Evolutionary conservation across 2,797 vertebrate species (phyloP), one percentile per base, ranked within the genome.

Genomic region (Sardinella longiceps): DNA sequence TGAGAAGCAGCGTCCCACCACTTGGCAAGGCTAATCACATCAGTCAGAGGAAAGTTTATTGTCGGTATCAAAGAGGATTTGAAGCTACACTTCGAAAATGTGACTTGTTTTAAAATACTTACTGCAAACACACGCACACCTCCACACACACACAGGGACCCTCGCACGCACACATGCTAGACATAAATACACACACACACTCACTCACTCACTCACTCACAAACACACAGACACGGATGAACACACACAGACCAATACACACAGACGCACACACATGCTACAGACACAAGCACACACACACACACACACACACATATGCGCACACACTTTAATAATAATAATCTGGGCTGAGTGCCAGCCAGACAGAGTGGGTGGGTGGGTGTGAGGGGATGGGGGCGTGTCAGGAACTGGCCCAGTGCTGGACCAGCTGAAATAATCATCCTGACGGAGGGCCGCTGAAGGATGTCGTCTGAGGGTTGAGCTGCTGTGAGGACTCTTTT

Each of bases 391-490:
- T n/a, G 58, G 23, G 30, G 28, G 33, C 33, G 70, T n/a, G 37
- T n/a, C 15, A 77, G 37, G 70, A 77, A 20, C 70, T 43, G 70
- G 70, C 15, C 70, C 70, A 20, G 20, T 18, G 20, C 70, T 77
- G 70, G 33, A 77, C 70, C 70, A 43, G 33, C 33, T 77, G 70
- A 77, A 92, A 89, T 93, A 91, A 92, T 94, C 87, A 85, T 43
- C 18, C 15, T 5, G 51, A 5, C 18, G 25, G 37, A 39, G 14
- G 70, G 70, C 37, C 20, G 37, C 20, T 20, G 66, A 74, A 74
- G 30, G 30, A 74, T 74, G 66, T 18, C 66, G 15, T 33, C 33
- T 20, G 30, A 74, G 66, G 66, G 66, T 15, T 33, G 66, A 1
- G 66, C 66, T 74, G 11, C 2, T 48, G 46, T 48, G 66, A 20